Evolutionary conservation across 2,888 invertebrate genomes (phyloP).

Genomic region (Pyrochroa serraticornis): DNA sequence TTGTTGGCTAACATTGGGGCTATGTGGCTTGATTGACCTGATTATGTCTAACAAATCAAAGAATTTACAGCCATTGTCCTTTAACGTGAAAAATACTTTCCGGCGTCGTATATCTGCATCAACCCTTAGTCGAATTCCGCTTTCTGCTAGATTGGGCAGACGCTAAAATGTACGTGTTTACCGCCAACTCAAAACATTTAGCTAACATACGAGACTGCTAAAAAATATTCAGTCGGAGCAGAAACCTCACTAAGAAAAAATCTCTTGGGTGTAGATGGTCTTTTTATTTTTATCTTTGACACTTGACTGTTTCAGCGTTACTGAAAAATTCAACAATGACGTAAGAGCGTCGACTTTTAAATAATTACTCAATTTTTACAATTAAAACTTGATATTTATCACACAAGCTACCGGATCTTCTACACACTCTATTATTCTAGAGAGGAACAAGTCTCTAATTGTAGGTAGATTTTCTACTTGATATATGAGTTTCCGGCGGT

Average conservation of each 20-base stretch:
- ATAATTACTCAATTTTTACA: too few species aligned
- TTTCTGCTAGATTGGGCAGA: slow-evolving; percentile 9
- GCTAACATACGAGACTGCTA: too few species aligned
- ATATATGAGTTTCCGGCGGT: slow-evolving; percentile 24
- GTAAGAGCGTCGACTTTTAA: too few species aligned
- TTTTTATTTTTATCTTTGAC: too few species aligned
- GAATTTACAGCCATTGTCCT: slow-evolving; percentile 5
- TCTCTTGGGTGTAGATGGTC: too few species aligned
- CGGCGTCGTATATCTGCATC: slow-evolving; percentile 7
- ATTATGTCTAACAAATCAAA: slow-evolving; percentile 15
- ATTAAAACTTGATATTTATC: too few species aligned
- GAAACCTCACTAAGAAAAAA: too few species aligned
- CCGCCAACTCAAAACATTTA: background rate
- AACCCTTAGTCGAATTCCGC: slow-evolving; percentile 1
- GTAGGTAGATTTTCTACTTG: slow-evolving; percentile 28
- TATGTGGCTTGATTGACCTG: slow-evolving; percentile 11
- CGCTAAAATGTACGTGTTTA: slow-evolving; percentile 16
- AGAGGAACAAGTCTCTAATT: slow-evolving; percentile 23
- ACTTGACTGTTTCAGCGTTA: too few species aligned
- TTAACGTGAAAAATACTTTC: slow-evolving; percentile 10
- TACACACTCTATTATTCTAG: slow-evolving; percentile 18
- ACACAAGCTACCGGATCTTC: background rate
- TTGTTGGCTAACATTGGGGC: background rate
- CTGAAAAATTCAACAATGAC: too few species aligned
- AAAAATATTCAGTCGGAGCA: too few species aligned